Base-by-base conservation (phyloP, 2,888 invertebrate genomes). In the Anthophora plumipes region DNA sequence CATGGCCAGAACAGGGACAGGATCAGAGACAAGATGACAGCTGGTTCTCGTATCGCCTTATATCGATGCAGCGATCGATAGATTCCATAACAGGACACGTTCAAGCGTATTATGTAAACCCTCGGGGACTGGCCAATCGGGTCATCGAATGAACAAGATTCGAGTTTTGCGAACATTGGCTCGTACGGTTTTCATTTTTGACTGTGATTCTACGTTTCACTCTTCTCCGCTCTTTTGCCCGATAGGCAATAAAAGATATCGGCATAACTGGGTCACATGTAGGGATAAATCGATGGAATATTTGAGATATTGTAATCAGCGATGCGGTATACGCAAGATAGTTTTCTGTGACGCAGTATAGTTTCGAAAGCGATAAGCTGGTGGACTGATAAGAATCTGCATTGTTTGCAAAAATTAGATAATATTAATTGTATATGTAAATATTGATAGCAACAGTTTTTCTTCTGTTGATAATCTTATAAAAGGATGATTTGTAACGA, bases 31-130 rank as follows among this genome's bases (percentile, higher is more conserved):
- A 61, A 82, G 84, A 88, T 87, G 88, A 89, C 89, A 89, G 87
- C 86, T 91, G 86, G 84, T 66, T 72, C 78, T 79, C 85, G 83
- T 83, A 88, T 88, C 85, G 85, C 91, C 90, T 90, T 92, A 90
- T 91, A 91, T 89, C 88, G 91, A 89, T 87, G 77, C 77, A 75
- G 72, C 77, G 80, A 89, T 91, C 90, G 90, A 90, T 91, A 89
- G 91, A 90, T 90, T 89, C 91, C 90, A 89, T 92, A 91, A 91
- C 83, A 87, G 89, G 90, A 85, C 83, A 79, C 82, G 72, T 75
- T 60, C 81, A 72, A 70, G 76, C 64, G 82, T 84, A 83, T 90
- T 91, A 90, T 90, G 90, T 88, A 91, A 91, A 91, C 89, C 85
- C 89, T 82, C 77, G 85, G 88, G 87, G 87, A 88, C 61, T 72